Evolutionary conservation across 2,797 vertebrate species (phyloP).

Genomic region (Rhincodon typus): DNA sequence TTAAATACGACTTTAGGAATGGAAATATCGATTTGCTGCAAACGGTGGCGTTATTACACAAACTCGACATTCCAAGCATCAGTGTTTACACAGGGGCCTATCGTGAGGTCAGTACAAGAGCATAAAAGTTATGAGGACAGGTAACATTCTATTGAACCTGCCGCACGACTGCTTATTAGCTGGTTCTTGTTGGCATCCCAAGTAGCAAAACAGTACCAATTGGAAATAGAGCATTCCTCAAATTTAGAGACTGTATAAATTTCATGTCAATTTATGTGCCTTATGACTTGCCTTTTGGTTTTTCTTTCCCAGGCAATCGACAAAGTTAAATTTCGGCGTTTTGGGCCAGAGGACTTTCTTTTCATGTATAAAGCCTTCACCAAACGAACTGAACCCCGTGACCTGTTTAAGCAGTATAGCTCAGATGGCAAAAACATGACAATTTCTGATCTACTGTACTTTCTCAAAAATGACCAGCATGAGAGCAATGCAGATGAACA

Average conservation of each 20-base stretch:
- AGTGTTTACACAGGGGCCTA: not conserved
- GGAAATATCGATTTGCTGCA: conserved; percentile 51
- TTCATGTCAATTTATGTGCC: not conserved
- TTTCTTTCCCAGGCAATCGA: conserved; percentile 49
- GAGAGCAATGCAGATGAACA: conserved; percentile 44
- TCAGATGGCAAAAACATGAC: conserved; percentile 48
- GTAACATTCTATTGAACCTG: not conserved
- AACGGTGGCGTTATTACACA: conserved; percentile 51
- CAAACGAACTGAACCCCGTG: conserved; percentile 57
- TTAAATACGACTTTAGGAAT: conserved; percentile 54
- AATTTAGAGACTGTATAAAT: not conserved
- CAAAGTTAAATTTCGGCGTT: conserved; percentile 41
- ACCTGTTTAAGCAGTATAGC: conserved; percentile 59
- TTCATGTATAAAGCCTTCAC: conserved; percentile 53
- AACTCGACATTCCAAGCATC: conserved; percentile 46
- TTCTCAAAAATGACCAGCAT: conserved; percentile 67
- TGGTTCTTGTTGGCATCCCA: not conserved
- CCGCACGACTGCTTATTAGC: not conserved
- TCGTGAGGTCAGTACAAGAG: not conserved
- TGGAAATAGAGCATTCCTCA: not conserved
- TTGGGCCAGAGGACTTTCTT: conserved; percentile 59
- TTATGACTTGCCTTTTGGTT: not conserved
- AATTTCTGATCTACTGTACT: conserved; percentile 51
- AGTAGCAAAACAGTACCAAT: too few species aligned
- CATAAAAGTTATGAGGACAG: not conserved